Percentiles rank a stretch among this genome's conserved stretches.
phyloP scores from a whole-genome alignment of 2,888 invertebrate species.

The Panopea generosa region DNA sequence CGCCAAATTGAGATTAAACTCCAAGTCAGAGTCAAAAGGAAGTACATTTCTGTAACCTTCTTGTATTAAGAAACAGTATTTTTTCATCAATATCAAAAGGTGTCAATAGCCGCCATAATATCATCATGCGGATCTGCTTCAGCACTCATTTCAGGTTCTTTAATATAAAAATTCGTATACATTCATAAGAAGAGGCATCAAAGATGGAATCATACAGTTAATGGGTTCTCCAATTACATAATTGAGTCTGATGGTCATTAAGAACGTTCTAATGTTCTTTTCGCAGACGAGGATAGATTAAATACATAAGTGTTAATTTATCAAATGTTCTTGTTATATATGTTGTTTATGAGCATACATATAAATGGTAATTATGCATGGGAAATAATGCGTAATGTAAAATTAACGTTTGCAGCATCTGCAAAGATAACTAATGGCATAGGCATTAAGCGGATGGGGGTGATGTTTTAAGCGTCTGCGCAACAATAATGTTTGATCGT shows the following conservation, averaged over 20 bases:
- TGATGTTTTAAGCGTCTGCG: too few relatives aligned
- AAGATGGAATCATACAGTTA: conserved; percentile 40
- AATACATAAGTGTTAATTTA: conserved; percentile 53
- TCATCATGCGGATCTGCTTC: background rate
- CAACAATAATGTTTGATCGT: too few relatives aligned
- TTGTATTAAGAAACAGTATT: too few relatives aligned
- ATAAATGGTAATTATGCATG: conserved; percentile 40
- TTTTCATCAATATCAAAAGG: conserved; percentile 4
- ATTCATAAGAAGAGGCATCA: conserved; percentile 36
- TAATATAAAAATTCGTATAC: background rate
- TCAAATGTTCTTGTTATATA: conserved; percentile 48
- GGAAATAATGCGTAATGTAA: conserved; percentile 36
- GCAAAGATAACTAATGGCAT: background rate
- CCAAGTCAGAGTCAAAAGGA: too few relatives aligned
- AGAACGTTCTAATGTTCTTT: conserved; percentile 45
- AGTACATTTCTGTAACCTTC: too few relatives aligned
- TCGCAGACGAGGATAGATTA: conserved; percentile 50
- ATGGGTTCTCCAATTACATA: conserved; percentile 58
- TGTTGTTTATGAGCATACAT: conserved; percentile 48
- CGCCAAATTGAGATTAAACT: too few relatives aligned
- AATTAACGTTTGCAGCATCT: conserved; percentile 34
- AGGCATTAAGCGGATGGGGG: too few relatives aligned
- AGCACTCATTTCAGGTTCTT: background rate
- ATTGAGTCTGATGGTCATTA: conserved; percentile 60
- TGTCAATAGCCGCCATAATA: background rate